Evolutionary conservation across 2,113 vertebrate genomes (phyloP).

Genomic region (Trogon melanurus): DNA sequence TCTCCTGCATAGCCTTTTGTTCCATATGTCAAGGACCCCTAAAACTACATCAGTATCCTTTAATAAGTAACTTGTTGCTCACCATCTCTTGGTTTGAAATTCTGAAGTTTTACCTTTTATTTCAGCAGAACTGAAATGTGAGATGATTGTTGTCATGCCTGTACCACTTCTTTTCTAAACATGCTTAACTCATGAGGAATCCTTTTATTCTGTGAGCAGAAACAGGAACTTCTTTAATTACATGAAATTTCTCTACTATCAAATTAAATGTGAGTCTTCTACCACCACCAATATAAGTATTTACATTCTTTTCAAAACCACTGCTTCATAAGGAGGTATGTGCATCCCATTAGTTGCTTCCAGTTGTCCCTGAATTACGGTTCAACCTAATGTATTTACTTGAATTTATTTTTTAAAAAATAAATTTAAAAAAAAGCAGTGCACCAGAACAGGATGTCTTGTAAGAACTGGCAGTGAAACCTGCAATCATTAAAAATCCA

Average conservation of each 20-base stretch:
- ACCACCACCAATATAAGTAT: background rate
- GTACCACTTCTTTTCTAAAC: background rate
- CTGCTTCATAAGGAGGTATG: background rate
- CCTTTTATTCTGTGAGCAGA: background rate
- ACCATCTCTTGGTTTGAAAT: background rate
- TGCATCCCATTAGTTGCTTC: background rate
- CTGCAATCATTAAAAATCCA: constrained; percentile 1
- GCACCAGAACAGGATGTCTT: constrained; percentile 48
- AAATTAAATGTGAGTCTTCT: background rate
- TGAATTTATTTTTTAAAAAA: background rate
- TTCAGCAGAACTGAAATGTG: background rate
- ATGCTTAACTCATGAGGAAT: background rate
- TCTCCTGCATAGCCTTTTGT: background rate
- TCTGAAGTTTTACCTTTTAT: background rate
- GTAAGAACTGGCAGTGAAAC: constrained; percentile 49
- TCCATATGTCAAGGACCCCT: background rate
- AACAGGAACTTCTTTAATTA: background rate
- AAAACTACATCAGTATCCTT: background rate
- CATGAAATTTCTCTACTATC: background rate
- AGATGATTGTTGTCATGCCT: background rate
- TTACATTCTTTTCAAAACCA: background rate
- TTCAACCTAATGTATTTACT: background rate
- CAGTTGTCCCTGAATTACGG: background rate
- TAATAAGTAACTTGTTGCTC: background rate
- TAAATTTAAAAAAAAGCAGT: background rate